These are phyloP conservation scores for Napeogenes sylphis DNA, from an alignment of 2,888 invertebrate genomes.

Conservation along the genomic window DNA sequence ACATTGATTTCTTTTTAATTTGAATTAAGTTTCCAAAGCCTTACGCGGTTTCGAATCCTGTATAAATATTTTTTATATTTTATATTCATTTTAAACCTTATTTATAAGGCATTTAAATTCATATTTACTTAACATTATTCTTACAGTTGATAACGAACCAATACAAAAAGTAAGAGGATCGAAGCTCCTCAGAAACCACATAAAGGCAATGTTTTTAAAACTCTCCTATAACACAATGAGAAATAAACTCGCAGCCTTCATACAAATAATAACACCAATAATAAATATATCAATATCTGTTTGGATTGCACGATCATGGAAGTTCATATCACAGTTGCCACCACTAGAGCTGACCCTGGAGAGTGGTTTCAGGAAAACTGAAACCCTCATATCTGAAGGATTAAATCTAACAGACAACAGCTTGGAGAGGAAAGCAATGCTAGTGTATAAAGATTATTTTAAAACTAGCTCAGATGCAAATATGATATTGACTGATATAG, in stretches of 20 bases:
- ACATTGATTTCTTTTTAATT: too few species aligned
- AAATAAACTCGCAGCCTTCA: slow-evolving; percentile 59
- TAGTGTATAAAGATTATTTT: slow-evolving; percentile 59
- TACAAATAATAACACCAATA: slow-evolving; percentile 67
- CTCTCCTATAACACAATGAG: slow-evolving; percentile 59
- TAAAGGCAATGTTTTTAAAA: slow-evolving; percentile 70
- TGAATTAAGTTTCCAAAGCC: too few species aligned
- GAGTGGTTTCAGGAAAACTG: slow-evolving; percentile 57
- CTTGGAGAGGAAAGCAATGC: slow-evolving; percentile 48
- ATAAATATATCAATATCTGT: slow-evolving; percentile 68
- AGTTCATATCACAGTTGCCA: slow-evolving; percentile 76
- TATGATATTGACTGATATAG: slow-evolving; percentile 56
- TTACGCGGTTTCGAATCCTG: not conserved
- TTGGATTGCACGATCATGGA: slow-evolving; percentile 65
- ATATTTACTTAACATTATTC: slow-evolving; percentile 10
- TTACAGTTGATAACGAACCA: slow-evolving; percentile 55
- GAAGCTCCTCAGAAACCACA: slow-evolving; percentile 62
- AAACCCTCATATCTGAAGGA: slow-evolving; percentile 54
- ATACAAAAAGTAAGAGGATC: slow-evolving; percentile 61
- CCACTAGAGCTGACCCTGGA: slow-evolving; percentile 75
- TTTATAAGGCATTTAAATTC: too few species aligned
- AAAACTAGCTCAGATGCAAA: slow-evolving; percentile 45
- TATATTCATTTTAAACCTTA: not conserved
- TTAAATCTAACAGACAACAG: slow-evolving; percentile 45
- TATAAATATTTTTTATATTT: not conserved